Evolutionary conservation across 1,140 invertebrate species (phyloP).

Genomic region (Ganaspis sp.): DNA sequence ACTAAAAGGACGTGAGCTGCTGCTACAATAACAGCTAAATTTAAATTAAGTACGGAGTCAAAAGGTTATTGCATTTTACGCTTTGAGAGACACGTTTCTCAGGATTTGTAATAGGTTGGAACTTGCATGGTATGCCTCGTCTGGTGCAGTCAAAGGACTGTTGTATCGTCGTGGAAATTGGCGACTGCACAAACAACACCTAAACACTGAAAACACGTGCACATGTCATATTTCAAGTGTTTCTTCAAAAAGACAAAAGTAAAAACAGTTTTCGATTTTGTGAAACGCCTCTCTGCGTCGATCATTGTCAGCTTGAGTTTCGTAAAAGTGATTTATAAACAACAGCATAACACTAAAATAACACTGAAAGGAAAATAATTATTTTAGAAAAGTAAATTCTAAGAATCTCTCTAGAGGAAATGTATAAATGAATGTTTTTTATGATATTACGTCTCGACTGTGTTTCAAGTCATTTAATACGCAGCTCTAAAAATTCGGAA

Average conservation of each 20-base stretch:
- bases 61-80: neutral
- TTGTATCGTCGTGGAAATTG: neutral
- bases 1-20: neutral
- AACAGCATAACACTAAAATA: neutral
- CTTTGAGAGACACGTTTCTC: neutral
- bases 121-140: neutral
- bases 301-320: neutral
- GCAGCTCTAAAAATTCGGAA: neutral
- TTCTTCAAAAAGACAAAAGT: neutral
- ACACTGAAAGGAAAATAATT: neutral
- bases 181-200: constrained; percentile 12
- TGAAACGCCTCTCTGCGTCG: neutral
- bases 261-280: neutral
- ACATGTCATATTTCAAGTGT: constrained; percentile 17
- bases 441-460: neutral
- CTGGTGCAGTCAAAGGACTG: neutral
- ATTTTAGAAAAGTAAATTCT: neutral
- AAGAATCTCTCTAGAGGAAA: too few species aligned
- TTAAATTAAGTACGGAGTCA: neutral
- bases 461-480: neutral
- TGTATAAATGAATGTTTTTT: neutral
- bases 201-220: constrained; percentile 19
- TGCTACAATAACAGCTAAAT: neutral
- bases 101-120: constrained; percentile 7
- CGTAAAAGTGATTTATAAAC: neutral